phyloP scores from a whole-genome alignment of 2,888 invertebrate species.

The Mesoligia furuncula region DNA sequence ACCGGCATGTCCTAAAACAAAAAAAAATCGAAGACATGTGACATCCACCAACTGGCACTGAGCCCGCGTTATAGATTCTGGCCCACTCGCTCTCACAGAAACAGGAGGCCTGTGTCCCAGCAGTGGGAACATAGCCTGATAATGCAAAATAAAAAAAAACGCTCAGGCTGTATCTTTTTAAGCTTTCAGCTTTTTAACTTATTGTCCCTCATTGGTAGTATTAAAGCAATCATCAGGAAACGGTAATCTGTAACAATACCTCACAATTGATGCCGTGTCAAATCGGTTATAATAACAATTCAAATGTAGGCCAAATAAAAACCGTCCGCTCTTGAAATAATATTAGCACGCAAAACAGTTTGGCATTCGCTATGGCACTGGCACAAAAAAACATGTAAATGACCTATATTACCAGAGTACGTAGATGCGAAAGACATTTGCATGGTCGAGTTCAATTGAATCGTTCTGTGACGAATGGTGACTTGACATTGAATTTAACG shows the following conservation, averaged over 20 bases:
- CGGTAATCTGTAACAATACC: not conserved
- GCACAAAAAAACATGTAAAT: conserved; percentile 9
- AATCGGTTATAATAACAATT: not conserved
- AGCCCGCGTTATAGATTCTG: too few species aligned
- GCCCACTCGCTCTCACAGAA: too few species aligned
- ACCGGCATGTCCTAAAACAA: too few species aligned
- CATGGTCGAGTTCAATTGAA: conserved; percentile 31
- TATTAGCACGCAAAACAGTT: conserved; percentile 12
- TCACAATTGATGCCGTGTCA: not conserved
- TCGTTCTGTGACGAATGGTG: conserved; percentile 29
- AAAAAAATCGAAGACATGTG: too few species aligned
- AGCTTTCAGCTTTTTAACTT: not conserved
- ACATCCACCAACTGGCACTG: too few species aligned
- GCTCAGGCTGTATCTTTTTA: not conserved
- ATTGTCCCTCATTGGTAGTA: not conserved
- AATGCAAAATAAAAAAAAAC: too few species aligned
- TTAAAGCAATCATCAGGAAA: not conserved
- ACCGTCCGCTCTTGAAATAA: conserved; percentile 16
- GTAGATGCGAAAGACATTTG: conserved; percentile 43
- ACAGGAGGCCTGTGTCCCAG: too few species aligned
- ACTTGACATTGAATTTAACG: conserved; percentile 37
- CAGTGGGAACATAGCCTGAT: too few species aligned
- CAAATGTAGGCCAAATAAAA: not conserved
- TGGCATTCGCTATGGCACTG: conserved; percentile 13
- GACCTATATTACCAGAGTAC: conserved; percentile 10